Percentiles rank a stretch among this genome's conserved stretches.
phyloP scores from a whole-genome alignment of 2,797 vertebrate species.

The Acropternis orthonyx region DNA sequence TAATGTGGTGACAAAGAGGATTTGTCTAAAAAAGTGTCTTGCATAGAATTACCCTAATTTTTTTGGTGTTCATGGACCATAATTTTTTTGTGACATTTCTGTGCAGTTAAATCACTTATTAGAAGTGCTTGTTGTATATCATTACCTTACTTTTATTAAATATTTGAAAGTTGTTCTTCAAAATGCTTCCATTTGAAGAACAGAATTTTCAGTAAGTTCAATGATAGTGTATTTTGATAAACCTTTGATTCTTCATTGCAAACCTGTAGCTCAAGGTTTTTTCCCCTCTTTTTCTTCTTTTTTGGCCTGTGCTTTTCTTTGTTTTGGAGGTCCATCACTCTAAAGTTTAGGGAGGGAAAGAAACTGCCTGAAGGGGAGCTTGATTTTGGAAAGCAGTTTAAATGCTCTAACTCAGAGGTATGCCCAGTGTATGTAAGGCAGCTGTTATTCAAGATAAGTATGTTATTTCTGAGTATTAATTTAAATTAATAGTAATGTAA shows the following conservation, averaged over 20 bases:
- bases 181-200: background rate
- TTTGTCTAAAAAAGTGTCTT: background rate
- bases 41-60: background rate
- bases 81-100: background rate
- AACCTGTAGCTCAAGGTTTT: background rate
- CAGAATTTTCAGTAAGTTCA: background rate
- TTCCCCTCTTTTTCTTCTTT: background rate
- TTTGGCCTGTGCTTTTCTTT: background rate
- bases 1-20: background rate
- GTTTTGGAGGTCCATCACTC: background rate
- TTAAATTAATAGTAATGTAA: background rate
- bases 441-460: background rate
- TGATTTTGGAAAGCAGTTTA: background rate
- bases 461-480: background rate
- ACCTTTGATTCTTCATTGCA: background rate
- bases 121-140: background rate
- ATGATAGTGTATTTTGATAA: background rate
- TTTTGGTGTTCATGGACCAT: background rate
- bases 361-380: background rate
- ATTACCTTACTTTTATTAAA: background rate
- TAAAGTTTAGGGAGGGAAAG: background rate
- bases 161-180: background rate
- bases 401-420: background rate
- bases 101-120: background rate
- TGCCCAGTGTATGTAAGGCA: background rate